Base-by-base conservation (phyloP, 2,113 vertebrate species). In the Salvelinus alpinus region DNA sequence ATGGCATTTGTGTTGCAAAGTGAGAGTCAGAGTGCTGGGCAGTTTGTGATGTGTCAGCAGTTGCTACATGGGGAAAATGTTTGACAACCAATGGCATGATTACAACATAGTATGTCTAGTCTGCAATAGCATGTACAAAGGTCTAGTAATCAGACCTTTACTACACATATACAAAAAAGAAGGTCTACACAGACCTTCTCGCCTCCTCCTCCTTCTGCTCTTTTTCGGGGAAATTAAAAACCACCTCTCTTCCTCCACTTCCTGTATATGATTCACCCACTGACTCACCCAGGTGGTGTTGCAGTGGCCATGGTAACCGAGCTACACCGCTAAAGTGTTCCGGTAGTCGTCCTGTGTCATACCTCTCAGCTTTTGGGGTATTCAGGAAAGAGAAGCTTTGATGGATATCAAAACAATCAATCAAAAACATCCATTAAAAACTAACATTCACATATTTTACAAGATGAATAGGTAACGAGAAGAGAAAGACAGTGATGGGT, bases 21-120 rank as follows among this genome's bases (percentile, higher is more conserved):
- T 38, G 71, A 72, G 57, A 64, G 57, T 77, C 78, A 54, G 31
- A 71, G 70, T 76, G 64, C 65, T 69, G 71, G 31, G 38, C 38
- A 57, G 48, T 75, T 79, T 78, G 73, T 86, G 82, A 78, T 84
- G 83, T 85, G 81, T 79, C 79, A 85, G 79, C 77, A 22, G 51
- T 82, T 79, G 64, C 74, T 29, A 70, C 34, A 54, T 47, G 68
- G 64, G 70, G 69, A 54, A 66, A 51, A 18, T 29, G 34, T 65
- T 62, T 66, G 74, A 82, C 54, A 73, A 70, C 74, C 48, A 80
- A 64, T 71, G 60, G 68, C 25, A 69, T 70, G 74, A 70, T 81
- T 74, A 68, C 27, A 29, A 24, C 66, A 74, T 29, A 38, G 34
- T 38, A 31, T 48, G 60, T 8, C 18, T 67, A 48, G 20, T 20